Base-by-base conservation (phyloP, 2,888 invertebrate species). In the Lepas anatifera region DNA sequence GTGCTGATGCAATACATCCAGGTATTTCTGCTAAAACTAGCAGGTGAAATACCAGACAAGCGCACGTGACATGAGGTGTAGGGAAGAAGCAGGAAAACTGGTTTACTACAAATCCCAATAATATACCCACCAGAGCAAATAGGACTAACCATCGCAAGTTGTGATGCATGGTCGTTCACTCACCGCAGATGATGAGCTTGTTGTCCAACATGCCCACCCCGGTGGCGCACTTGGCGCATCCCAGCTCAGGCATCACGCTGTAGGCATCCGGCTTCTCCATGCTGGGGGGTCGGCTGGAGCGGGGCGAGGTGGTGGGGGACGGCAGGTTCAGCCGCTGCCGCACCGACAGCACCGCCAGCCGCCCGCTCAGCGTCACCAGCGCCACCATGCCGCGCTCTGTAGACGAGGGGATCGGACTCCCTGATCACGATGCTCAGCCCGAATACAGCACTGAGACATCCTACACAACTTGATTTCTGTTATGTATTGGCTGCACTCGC, bases 121-220 rank as follows among this genome's bases (percentile, higher is more conserved):
- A n/a, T n/a, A n/a, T n/a, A n/a, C n/a, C n/a, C n/a, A n/a, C n/a
- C n/a, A n/a, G n/a, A n/a, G n/a, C n/a, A n/a, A n/a, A n/a, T n/a
- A n/a, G n/a, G n/a, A n/a, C n/a, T n/a, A 70, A 67, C 41, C 46
- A 18, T 10, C 46, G 18, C 71, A 70, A 32, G 70, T 69, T 32
- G 71, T 72, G 16, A 52, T 22, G 67, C 58, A 27, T 37, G 8
- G 41, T 68, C 18, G 11, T 41, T 10, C 46, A 79, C 84, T 82
- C 82, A 85, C 90, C 92, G 81, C 90, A 89, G 71, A 89, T 90
- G 74, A 92, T 81, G 67, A 93, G 84, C 68, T 86, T 85, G 66
- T 86, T 86, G 74, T 85, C 84, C 71, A 89, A 81, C 77, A 86
- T 86, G 52, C 87, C 89, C 72, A 88, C 85, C 70, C 92, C 92